Base-by-base conservation (phyloP, 2,888 invertebrate species). In the Pammene fasciana region DNA sequence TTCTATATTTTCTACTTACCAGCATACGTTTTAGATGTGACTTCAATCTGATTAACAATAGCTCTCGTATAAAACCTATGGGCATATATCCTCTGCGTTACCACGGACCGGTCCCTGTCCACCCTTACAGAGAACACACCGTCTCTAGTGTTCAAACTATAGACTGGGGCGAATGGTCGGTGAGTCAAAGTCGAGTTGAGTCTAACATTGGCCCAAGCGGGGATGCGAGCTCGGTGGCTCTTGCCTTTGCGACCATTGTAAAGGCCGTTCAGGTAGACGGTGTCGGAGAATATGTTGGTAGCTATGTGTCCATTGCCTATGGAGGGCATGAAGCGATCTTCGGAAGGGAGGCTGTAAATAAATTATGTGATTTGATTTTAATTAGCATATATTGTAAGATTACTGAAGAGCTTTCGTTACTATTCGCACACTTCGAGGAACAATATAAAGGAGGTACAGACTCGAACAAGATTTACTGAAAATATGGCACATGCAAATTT, bases 251-350 rank as follows among this genome's bases (percentile, higher is more conserved):
- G 81, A 1, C 94, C 94, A 79, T 93, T 94, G 82, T 94, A 94
- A 0, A 94, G 75, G 0, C 94, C 94, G 72, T 94, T 94, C 86
- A 94, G 92, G 73, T 93, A 94, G 3, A 94, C 93, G 0, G 94
- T 90, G 74, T 94, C 93, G 41, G 94, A 93, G 79, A 93, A 94
- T 16, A 94, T 78, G 18, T 94, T 94, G 9, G 94, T 93, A 0
- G 94, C 94, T 65, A 94, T 75, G 73, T 94, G 94, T 0, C 94
- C 94, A 73, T 94, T 94, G 0, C 94, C 93, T 4, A 94, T 80
- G 0, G 94, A 94, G 6, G 94, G 93, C 94, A 94, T 93, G 74
- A 94, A 94, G 67, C 90, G 92, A 0, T 91, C 83, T 74, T 94
- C 93, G 0, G 86, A 81, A 5, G 94, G 94, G 5, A 94, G 82